Percentiles rank a stretch among this genome's conserved stretches.
These are phyloP conservation scores for Miniopterus natalensis DNA, from an alignment of 2,113 vertebrate genomes.

Conservation along the genomic window DNA sequence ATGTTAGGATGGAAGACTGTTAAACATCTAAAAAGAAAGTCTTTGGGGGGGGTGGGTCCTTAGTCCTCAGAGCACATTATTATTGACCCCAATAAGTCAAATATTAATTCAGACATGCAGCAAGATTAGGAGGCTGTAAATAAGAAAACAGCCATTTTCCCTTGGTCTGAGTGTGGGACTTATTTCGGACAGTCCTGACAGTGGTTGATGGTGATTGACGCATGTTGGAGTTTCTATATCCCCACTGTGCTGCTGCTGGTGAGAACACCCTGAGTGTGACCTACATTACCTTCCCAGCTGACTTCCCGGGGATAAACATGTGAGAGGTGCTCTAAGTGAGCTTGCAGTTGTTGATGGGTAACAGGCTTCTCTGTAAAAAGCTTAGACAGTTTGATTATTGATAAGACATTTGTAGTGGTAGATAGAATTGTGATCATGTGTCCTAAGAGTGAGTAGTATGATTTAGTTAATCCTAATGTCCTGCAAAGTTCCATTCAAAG, in stretches of 20 bases:
- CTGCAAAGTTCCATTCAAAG: background rate
- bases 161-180: background rate
- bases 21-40: background rate
- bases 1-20: background rate
- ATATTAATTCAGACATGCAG: constrained; percentile 1
- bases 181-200: background rate
- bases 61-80: background rate
- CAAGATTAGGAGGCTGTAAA: background rate
- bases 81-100: constrained; percentile 1
- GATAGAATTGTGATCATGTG: background rate
- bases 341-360: background rate
- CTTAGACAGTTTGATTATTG: background rate
- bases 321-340: background rate
- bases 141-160: background rate
- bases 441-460: background rate
- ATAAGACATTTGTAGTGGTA: background rate
- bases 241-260: background rate
- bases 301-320: background rate
- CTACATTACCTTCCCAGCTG: background rate
- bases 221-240: background rate
- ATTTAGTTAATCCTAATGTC: background rate
- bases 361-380: background rate
- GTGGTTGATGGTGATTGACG: too few species aligned
- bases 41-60: background rate
- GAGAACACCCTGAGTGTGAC: background rate